Percentiles rank a stretch among this genome's conserved stretches.
phyloP scores from a whole-genome alignment of 2,113 vertebrate genomes.

The Mesitornis unicolor region DNA sequence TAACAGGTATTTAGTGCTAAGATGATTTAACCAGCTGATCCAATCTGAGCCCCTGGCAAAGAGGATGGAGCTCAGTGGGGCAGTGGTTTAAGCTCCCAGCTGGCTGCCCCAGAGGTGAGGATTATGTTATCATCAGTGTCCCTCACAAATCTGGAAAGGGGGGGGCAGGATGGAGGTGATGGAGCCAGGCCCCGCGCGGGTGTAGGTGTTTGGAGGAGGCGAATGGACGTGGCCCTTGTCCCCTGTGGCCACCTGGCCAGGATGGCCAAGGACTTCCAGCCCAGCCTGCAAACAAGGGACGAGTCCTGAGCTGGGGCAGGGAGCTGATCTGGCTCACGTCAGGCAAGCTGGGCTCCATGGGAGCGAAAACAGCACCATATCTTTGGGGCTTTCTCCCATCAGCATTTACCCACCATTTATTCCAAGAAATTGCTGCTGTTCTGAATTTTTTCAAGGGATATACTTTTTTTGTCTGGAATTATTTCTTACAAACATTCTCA shows the following conservation, averaged over 20 bases:
- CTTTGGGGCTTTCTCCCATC: neutral
- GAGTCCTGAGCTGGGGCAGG: neutral
- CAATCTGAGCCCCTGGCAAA: slow-evolving; percentile 4
- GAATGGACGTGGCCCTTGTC: fast-evolving
- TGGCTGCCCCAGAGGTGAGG: slow-evolving; percentile 25
- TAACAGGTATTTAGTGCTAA: neutral
- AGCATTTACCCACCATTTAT: neutral
- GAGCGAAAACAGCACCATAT: fast-evolving
- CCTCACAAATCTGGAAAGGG: neutral
- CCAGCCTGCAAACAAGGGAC: too few relatives aligned
- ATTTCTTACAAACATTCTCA: neutral
- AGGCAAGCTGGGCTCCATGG: neutral
- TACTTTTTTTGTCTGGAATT: neutral
- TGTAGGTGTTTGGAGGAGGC: fast-evolving
- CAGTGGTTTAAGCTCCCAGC: neutral
- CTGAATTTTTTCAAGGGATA: neutral
- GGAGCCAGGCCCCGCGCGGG: fast-evolving
- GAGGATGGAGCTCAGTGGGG: neutral
- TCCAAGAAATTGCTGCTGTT: neutral
- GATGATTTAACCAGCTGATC: slow-evolving; percentile 27
- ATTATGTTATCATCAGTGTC: neutral
- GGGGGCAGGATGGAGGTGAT: fast-evolving
- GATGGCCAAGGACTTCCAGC: neutral
- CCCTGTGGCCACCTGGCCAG: fast-evolving
- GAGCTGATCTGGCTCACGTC: fast-evolving